phyloP scores from a whole-genome alignment of 2,888 invertebrate species.

The Craniophora ligustri region DNA sequence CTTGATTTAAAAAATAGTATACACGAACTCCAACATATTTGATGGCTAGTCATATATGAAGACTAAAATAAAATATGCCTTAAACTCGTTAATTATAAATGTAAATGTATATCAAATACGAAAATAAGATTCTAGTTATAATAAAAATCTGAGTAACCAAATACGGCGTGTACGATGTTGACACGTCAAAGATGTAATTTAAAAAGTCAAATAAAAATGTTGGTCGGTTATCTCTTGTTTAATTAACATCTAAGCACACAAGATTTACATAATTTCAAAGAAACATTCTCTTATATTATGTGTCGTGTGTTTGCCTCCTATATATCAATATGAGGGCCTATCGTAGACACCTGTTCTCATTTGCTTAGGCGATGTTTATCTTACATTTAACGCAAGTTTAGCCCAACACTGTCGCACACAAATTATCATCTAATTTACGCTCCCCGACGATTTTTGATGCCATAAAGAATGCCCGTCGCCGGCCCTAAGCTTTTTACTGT shows the following conservation, averaged over 20 bases:
- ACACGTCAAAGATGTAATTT: constrained; percentile 67
- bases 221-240: constrained; percentile 82
- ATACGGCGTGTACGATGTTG: constrained; percentile 60
- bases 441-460: constrained; percentile 76
- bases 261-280: constrained; percentile 82
- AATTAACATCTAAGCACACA: constrained; percentile 81
- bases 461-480: constrained; percentile 67
- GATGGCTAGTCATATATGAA: background rate
- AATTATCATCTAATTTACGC: constrained; percentile 87
- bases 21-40: background rate
- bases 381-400: constrained; percentile 86
- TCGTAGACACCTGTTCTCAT: constrained; percentile 86
- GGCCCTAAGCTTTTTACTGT: constrained; percentile 77
- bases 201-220: constrained; percentile 80
- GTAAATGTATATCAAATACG: constrained; percentile 32
- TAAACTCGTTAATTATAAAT: constrained; percentile 17
- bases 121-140: constrained; percentile 28
- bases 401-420: constrained; percentile 80
- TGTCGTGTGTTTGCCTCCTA: constrained; percentile 69
- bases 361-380: constrained; percentile 85
- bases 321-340: constrained; percentile 80
- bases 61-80: background rate
- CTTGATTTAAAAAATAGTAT: background rate
- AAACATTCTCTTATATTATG: constrained; percentile 68
- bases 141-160: constrained; percentile 43